A percentile compares a stretch with the other conserved stretches of the same genome.
phyloP scores from a whole-genome alignment of 2,797 vertebrate species.

The Urocyon cinereoargenteus region DNA sequence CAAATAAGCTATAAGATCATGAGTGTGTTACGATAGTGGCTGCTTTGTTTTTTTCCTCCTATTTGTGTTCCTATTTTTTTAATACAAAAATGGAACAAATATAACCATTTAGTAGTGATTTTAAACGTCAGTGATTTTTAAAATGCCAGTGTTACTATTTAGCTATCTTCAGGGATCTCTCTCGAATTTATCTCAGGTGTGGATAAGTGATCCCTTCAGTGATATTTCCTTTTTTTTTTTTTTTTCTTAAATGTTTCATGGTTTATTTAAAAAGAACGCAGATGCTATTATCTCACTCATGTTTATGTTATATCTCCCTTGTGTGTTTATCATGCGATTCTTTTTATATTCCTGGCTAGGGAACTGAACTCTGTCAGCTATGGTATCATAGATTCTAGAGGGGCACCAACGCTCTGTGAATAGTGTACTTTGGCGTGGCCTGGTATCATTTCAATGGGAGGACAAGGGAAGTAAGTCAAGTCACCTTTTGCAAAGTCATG shows the following conservation, averaged over 20 bases:
- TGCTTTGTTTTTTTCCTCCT: not conserved
- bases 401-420: not conserved
- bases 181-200: constrained; percentile 48
- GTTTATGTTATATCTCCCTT: not conserved
- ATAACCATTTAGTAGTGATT: not conserved
- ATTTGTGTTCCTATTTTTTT: not conserved
- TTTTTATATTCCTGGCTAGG: not conserved
- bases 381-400: not conserved
- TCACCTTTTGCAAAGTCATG: not conserved
- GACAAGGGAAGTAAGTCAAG: not conserved
- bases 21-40: not conserved
- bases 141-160: constrained; percentile 8
- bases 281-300: not conserved
- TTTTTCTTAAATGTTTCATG: not conserved
- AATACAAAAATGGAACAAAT: not conserved
- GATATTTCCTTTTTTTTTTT: not conserved
- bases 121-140: not conserved
- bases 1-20: not conserved
- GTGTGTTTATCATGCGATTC: not conserved
- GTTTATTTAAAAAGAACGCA: constrained; percentile 31
- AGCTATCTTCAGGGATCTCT: constrained; percentile 20
- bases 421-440: not conserved
- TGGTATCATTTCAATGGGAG: not conserved
- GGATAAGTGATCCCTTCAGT: not conserved
- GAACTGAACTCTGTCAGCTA: not conserved